Base-by-base conservation (phyloP, 2,797 vertebrate genomes). In the Thaleichthys pacificus region DNA sequence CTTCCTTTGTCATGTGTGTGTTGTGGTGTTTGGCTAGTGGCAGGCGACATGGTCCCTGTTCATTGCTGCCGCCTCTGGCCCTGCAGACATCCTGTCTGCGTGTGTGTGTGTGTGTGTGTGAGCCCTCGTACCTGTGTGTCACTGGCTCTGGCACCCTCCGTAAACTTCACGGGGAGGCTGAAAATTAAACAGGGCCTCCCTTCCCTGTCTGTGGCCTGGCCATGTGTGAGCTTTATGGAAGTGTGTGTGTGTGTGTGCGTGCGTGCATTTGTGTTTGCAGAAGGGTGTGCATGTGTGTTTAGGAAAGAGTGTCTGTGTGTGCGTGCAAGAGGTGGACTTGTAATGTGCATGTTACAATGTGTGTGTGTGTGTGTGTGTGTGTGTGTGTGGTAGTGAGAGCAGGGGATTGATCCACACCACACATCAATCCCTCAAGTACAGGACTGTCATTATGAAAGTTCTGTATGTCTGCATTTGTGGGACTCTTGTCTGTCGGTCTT, bases 171-270 rank as follows among this genome's bases (percentile, higher is more conserved):
- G 80, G 88, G 89, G 84, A 91, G 87, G 86, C 85, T 91, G 91
- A 85, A 92, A 93, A 92, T 93, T 92, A 92, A 91, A 90, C 88
- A 69, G 91, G 88, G 90, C 87, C 86, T 91, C 89, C 89, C 89
- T 85, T 88, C 86, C 63, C 91, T 76, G 86, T 78, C 87, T 87
- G 87, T 85, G 82, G 83, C 78, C 82, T 32, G 74, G 42, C 69
- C 38, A 69, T 69, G 81, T 78, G 79, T 72, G 77, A 75, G 70
- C 61, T 76, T 68, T 63, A 76, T 12, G 21, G 19, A 28, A 30
- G 22, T 51, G 12, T 54, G 74, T 68, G 32, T 62, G 22, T 30
- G 71, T 63, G 70, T 42, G 79, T 78, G 47, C 61, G 42, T 68
- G 60, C 35, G 61, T 60, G 70, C 51, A 61, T 71, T 66, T 54